A percentile compares a stretch with the other conserved stretches of the same genome.
Conservation (phyloP, 2,797 vertebrate species). For the Paratrypauchen microcephalus region DNA sequence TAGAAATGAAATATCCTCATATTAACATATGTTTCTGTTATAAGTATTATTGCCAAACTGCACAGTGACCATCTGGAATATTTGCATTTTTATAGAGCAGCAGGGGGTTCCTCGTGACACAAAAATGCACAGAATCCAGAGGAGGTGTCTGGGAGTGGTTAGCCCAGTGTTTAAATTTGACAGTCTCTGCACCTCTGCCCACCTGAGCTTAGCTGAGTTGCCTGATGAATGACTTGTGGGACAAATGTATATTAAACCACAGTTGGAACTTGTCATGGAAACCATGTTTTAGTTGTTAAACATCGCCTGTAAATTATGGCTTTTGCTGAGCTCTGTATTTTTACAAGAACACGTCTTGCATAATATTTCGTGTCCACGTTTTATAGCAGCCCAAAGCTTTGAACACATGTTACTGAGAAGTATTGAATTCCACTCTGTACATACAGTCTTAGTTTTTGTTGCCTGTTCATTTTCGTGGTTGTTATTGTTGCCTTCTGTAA, state of each 20-base stretch:
- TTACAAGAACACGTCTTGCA: slow-evolving; percentile 21
- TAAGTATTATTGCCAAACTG: slow-evolving; percentile 9
- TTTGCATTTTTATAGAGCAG: slow-evolving; percentile 22
- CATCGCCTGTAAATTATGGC: slow-evolving; percentile 12
- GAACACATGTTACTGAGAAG: background rate
- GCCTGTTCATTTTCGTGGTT: background rate
- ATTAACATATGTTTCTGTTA: slow-evolving; percentile 21
- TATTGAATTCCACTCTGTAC: background rate
- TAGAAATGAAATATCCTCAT: slow-evolving; percentile 17
- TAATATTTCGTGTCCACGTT: slow-evolving; percentile 3
- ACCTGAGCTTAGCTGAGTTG: slow-evolving; percentile 28
- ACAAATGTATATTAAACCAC: slow-evolving; percentile 19
- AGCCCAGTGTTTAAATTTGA: slow-evolving; percentile 21
- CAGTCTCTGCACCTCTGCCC: slow-evolving; percentile 9
- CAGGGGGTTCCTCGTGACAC: slow-evolving; percentile 10
- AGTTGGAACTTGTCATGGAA: slow-evolving; percentile 27
- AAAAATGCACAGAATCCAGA: slow-evolving; percentile 35
- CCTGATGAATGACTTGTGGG: slow-evolving; percentile 30
- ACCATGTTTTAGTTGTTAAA: slow-evolving; percentile 35
- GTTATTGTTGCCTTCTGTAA: background rate
- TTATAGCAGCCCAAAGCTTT: slow-evolving; percentile 12
- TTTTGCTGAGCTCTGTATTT: slow-evolving; percentile 43
- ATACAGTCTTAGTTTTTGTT: background rate
- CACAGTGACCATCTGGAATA: slow-evolving; percentile 30
- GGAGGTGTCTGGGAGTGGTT: slow-evolving; percentile 30